A percentile compares a stretch with the other conserved stretches of the same genome.
Evolutionary conservation across 2,888 invertebrate genomes (phyloP).

Genomic region (Zeuzera pyrina): DNA sequence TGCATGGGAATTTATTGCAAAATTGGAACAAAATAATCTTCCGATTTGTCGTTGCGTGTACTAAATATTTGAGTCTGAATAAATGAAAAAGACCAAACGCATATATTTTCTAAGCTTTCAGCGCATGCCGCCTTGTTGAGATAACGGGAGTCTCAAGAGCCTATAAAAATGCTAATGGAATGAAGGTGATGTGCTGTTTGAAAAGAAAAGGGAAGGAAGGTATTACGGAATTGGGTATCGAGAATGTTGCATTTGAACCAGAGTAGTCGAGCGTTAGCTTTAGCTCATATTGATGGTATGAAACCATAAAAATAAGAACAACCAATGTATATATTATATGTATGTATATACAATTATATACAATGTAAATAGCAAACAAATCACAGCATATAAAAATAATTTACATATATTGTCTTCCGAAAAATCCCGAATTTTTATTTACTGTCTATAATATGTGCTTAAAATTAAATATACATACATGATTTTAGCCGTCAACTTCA

Average conservation of each 20-base stretch:
- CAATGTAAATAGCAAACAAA: no score
- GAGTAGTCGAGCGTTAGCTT: no score
- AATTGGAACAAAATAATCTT: conserved; percentile 11
- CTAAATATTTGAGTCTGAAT: conserved; percentile 31
- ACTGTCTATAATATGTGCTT: no score
- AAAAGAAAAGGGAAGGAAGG: conserved; percentile 24
- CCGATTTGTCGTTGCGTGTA: conserved; percentile 7
- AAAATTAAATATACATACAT: no score
- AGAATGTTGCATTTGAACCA: conserved; percentile 1
- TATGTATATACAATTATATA: no score
- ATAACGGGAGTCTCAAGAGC: conserved; percentile 36
- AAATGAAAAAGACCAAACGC: conserved; percentile 19
- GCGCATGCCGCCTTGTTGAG: conserved; percentile 26
- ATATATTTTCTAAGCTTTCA: conserved; percentile 19
- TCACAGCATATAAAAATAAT: no score
- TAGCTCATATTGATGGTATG: no score
- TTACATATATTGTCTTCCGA: no score
- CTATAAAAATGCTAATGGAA: conserved; percentile 55
- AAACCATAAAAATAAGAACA: no score
- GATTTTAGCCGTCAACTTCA: no score
- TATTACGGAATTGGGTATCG: conserved; percentile 6
- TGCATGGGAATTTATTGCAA: conserved; percentile 7
- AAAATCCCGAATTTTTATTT: no score
- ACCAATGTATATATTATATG: no score
- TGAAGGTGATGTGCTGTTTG: conserved; percentile 34